These are phyloP conservation scores for Matsumyia berberina DNA, from an alignment of 2,888 invertebrate genomes.

Conservation along the genomic window DNA sequence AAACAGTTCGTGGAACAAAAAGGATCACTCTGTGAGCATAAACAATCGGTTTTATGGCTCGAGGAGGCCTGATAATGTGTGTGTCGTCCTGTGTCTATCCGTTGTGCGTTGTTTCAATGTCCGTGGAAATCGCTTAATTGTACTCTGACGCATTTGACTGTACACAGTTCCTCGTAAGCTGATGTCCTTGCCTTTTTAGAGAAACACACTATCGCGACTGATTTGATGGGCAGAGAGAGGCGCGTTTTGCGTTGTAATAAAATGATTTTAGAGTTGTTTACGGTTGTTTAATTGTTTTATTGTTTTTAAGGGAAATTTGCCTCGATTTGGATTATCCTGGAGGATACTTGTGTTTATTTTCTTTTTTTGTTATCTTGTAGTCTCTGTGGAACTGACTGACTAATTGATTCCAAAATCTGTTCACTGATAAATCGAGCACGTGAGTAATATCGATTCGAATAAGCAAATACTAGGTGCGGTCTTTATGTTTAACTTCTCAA, in stretches of 20 bases:
- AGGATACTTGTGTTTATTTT: constrained; percentile 6
- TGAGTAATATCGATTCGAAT: too few relatives aligned
- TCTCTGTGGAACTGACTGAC: background rate
- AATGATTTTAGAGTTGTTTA: constrained; percentile 47
- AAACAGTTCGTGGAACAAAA: constrained; percentile 60
- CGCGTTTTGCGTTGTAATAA: constrained; percentile 66
- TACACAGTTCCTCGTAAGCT: background rate
- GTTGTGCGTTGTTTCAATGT: constrained; percentile 30
- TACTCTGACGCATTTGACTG: constrained; percentile 19
- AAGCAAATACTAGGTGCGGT: too few relatives aligned
- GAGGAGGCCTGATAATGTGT: constrained; percentile 63
- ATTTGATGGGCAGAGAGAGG: constrained; percentile 39
- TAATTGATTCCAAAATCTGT: too few relatives aligned
- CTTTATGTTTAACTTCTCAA: too few relatives aligned
- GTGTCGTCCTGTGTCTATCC: constrained; percentile 21
- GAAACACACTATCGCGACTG: background rate
- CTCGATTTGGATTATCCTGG: background rate
- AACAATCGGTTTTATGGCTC: constrained; percentile 53
- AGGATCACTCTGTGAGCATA: constrained; percentile 12
- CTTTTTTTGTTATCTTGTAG: background rate
- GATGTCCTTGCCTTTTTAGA: constrained; percentile 57
- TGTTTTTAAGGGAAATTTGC: constrained; percentile 40
- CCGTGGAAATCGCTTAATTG: constrained; percentile 43
- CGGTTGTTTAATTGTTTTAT: constrained; percentile 54
- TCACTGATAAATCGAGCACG: too few relatives aligned